Base-by-base conservation (phyloP, 2,113 vertebrate genomes). In the Ctenomys sociabilis region DNA sequence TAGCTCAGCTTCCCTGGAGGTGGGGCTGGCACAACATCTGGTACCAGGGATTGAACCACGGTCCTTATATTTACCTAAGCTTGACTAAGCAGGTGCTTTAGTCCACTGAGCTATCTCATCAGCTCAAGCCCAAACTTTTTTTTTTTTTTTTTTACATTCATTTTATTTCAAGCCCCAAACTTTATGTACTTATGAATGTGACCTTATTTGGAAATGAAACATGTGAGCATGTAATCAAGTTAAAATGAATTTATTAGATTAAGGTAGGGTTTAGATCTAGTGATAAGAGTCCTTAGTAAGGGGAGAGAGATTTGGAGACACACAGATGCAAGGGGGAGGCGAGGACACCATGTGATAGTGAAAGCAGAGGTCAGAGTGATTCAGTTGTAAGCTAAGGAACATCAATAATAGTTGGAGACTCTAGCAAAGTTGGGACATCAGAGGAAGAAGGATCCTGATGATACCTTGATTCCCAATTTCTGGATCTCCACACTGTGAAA, bases 311-410 rank as follows among this genome's bases (percentile, higher is more conserved):
- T 85, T n/a, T 75, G 54, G 80, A 66, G 92, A 82, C 54, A 43
- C 19, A 32, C 10, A 57, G 5, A 64, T 35, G 43, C 7, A 21
- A 5, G 75, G 66, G 64, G 14, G 49, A 75, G 28, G 49, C 61
- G 66, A 61, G 30, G 19, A 37, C 13, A 14, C 2, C 1, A 35
- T 3, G 19, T 14, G 81, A 49, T n/a, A 26, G 0, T 2, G 30
- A 26, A 35, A 57, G 16, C n/a, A 40, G 81, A 78, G 14, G n/a
- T 5, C 12, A 11, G 12, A 40, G 66, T 22, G 7, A n/a, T 1
- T 35, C 22, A 35, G 26, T 13, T 24, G 8, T 22, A 68, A 83
- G 66, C 2, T 2, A 8, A 35, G 21, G 7, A 52, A 22, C 17
- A 73, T 0, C 26, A 14, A 73, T 17, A 17, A 28, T 19, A 7